Conservation (phyloP, 2,797 vertebrate species). For the Sebastiscus tertius region DNA sequence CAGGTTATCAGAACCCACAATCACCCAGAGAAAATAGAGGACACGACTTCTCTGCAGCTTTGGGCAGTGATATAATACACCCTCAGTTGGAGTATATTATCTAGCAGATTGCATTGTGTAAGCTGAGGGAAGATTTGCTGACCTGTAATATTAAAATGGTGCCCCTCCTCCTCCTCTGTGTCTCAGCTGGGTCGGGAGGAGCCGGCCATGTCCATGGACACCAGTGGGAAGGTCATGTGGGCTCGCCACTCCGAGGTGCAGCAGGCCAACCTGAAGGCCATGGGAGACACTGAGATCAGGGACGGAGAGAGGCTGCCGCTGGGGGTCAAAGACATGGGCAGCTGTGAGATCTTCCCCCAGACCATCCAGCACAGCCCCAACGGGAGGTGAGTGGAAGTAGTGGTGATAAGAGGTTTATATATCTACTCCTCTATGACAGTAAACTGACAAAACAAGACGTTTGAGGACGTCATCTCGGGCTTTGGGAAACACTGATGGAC, state of each 20-base stretch:
- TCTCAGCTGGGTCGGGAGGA: conserved; percentile 93
- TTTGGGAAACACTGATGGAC: too few relatives aligned
- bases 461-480: too few relatives aligned
- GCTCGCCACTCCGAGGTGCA: conserved; percentile 94
- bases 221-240: conserved; percentile 96
- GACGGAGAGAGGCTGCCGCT: conserved; percentile 92
- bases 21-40: conserved; percentile 8
- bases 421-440: too few relatives aligned
- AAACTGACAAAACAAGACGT: too few relatives aligned
- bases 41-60: not conserved
- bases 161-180: not conserved
- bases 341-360: conserved; percentile 96
- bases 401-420: too few relatives aligned
- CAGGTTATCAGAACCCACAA: not conserved
- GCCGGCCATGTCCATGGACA: conserved; percentile 96
- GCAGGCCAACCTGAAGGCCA: conserved; percentile 95
- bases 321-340: conserved; percentile 96
- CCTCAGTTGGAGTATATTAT: not conserved
- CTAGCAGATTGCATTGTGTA: not conserved
- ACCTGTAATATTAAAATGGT: not conserved
- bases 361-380: conserved; percentile 96
- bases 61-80: not conserved
- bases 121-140: not conserved
- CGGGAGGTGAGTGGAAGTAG: conserved; percentile 78
- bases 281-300: conserved; percentile 92